Evolutionary conservation across 2,113 vertebrate genomes (phyloP).

Genomic region (Mandrillus leucophaeus): DNA sequence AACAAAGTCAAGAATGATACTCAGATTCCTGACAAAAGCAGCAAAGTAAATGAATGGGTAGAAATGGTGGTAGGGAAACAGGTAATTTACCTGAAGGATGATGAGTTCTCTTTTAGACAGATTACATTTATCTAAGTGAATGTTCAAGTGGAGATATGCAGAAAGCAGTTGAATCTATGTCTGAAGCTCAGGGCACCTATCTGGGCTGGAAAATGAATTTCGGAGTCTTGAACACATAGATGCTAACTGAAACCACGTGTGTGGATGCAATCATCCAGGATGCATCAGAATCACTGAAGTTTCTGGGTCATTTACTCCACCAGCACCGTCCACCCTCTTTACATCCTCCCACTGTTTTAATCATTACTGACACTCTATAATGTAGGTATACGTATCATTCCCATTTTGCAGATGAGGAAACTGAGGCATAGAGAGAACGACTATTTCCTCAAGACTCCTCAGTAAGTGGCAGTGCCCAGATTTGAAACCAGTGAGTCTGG

Average conservation of each 20-base stretch:
- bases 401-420: neutral
- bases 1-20: neutral
- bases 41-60: neutral
- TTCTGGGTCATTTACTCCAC: neutral
- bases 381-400: neutral
- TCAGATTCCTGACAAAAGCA: neutral
- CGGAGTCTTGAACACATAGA: neutral
- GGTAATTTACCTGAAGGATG: no score
- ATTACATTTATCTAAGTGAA: neutral
- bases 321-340: neutral
- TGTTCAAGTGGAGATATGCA: neutral
- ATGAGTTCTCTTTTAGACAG: neutral
- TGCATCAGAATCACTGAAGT: no score
- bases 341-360: neutral
- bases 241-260: neutral
- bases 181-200: neutral
- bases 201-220: neutral
- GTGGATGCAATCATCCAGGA: neutral
- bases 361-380: neutral
- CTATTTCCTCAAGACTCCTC: neutral
- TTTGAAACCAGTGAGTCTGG: neutral
- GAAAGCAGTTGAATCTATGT: neutral
- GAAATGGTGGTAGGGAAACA: neutral
- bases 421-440: neutral
- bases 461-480: no score